A percentile compares a stretch with the other conserved stretches of the same genome.
Conservation (phyloP, 2,888 invertebrate genomes). For the Sarcophaga carnaria region DNA sequence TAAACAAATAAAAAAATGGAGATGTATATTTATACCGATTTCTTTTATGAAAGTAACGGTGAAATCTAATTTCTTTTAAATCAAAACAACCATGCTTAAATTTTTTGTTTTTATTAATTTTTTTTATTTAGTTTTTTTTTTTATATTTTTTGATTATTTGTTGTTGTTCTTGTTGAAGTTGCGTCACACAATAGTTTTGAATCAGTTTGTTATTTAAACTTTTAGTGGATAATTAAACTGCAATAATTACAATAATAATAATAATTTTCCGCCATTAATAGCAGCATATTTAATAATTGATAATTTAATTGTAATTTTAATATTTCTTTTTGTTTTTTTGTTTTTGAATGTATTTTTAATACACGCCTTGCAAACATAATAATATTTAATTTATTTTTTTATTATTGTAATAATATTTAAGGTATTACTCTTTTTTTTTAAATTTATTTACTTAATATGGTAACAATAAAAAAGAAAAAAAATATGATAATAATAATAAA, state of each 20-base stretch:
- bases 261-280: conserved; percentile 28
- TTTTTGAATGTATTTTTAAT: conserved; percentile 64
- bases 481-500: conserved; percentile 50
- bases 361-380: conserved; percentile 52
- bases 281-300: conserved; percentile 26
- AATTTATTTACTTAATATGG: conserved; percentile 49
- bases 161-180: conserved; percentile 52
- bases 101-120: conserved; percentile 29
- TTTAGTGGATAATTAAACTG: conserved; percentile 60
- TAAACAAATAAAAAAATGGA: too few relatives aligned
- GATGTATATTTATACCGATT: too few relatives aligned
- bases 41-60: background rate
- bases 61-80: background rate
- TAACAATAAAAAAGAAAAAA: conserved; percentile 52
- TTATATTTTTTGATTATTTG: conserved; percentile 31
- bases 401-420: conserved; percentile 39
- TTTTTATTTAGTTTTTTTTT: conserved; percentile 10
- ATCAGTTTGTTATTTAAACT: conserved; percentile 3
- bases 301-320: conserved; percentile 33
- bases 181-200: conserved; percentile 55
- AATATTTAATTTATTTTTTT: background rate
- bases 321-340: conserved; percentile 38
- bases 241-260: conserved; percentile 55
- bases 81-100: background rate
- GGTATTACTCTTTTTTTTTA: background rate